Percentiles rank a stretch among this genome's conserved stretches.
Evolutionary conservation across 2,113 vertebrate species (phyloP).

Genomic region (Aplodontia rufa): DNA sequence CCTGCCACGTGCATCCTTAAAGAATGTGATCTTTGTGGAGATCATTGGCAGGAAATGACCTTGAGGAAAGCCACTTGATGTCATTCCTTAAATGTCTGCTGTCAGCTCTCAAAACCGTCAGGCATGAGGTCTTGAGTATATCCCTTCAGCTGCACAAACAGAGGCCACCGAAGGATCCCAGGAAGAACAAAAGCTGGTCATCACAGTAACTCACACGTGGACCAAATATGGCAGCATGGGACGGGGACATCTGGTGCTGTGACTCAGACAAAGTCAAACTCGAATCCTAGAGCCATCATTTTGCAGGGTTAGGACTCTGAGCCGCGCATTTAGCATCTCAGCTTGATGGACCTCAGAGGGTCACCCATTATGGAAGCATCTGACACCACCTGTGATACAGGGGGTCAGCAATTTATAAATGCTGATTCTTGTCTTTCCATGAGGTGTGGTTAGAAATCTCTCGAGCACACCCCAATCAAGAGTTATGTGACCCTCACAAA

Average conservation of each 20-base stretch:
- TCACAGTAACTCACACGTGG: not conserved
- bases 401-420: not conserved
- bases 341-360: not conserved
- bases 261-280: not conserved
- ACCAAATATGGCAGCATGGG: conserved; percentile 23
- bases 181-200: not conserved
- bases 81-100: conserved; percentile 58
- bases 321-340: not conserved
- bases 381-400: rapidly evolving
- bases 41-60: conserved; percentile 69
- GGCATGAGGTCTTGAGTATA: conserved; percentile 43
- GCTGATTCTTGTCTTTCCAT: not conserved
- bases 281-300: too few relatives aligned
- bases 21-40: conserved; percentile 58
- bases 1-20: not conserved
- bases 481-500: not conserved
- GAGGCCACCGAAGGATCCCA: conserved; percentile 9
- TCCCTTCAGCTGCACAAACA: conserved; percentile 62
- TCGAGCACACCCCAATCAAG: not conserved
- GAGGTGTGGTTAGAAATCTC: not conserved
- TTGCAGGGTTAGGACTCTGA: not conserved
- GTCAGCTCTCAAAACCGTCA: conserved; percentile 49
- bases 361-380: rapidly evolving
- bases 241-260: not conserved
- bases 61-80: conserved; percentile 51